A percentile compares a stretch with the other conserved stretches of the same genome.
Evolutionary conservation across 2,113 vertebrate genomes (phyloP).

Genomic region (Corydoras maculifer): DNA sequence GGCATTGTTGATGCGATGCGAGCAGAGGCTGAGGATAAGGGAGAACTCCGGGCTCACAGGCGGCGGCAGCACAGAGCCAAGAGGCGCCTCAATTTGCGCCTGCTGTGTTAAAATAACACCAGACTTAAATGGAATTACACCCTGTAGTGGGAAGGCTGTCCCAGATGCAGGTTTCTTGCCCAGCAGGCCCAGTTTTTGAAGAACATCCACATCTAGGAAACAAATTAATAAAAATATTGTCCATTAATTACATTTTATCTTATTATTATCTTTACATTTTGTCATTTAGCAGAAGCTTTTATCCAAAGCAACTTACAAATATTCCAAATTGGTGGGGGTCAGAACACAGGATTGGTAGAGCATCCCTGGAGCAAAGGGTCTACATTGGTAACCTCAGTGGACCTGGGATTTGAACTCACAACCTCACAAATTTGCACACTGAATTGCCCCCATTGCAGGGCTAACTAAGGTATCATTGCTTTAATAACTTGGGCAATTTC

Average conservation of each 20-base stretch:
- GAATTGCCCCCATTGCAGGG: too few relatives aligned
- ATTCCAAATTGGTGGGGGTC: too few relatives aligned
- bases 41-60: slow-evolving; percentile 70
- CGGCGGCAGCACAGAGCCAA: slow-evolving; percentile 67
- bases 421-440: too few relatives aligned
- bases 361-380: neutral
- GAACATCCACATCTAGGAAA: slow-evolving; percentile 86
- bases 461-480: too few relatives aligned
- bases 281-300: too few relatives aligned
- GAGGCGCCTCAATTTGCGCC: slow-evolving; percentile 74
- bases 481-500: too few relatives aligned
- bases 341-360: too few relatives aligned
- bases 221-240: too few relatives aligned
- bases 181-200: slow-evolving; percentile 82
- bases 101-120: slow-evolving; percentile 87
- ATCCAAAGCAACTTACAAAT: too few relatives aligned
- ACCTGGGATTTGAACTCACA: neutral
- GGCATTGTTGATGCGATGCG: slow-evolving; percentile 87
- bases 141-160: slow-evolving; percentile 53
- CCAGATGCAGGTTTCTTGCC: slow-evolving; percentile 67
- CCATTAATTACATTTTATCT: too few relatives aligned
- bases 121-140: slow-evolving; percentile 83
- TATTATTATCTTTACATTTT: too few relatives aligned
- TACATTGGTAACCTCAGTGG: neutral
- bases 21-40: slow-evolving; percentile 82